A percentile compares a stretch with the other conserved stretches of the same genome.
phyloP scores from a whole-genome alignment of 2,888 invertebrate species.

The Stenurella melanura region DNA sequence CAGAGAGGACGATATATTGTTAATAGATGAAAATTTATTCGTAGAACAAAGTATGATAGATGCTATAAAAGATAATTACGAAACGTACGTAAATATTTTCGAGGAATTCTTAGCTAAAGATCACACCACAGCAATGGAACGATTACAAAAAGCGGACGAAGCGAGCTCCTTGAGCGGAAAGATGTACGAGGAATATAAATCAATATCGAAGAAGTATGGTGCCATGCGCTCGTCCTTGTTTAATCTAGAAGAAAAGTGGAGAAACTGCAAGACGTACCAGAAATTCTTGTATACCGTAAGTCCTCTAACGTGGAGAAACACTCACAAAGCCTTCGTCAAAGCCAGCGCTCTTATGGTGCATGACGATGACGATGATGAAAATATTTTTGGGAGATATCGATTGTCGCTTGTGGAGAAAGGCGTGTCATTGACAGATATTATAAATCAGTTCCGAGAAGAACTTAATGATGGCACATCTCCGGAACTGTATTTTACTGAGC shows the following conservation, averaged over 20 bases:
- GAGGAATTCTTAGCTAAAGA: constrained; percentile 79
- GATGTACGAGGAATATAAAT: constrained; percentile 73
- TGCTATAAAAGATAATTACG: constrained; percentile 73
- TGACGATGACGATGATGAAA: constrained; percentile 51
- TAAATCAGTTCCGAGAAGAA: constrained; percentile 75
- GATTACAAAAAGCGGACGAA: constrained; percentile 74
- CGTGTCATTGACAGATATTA: constrained; percentile 68
- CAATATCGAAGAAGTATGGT: constrained; percentile 71
- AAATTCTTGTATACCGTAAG: constrained; percentile 82
- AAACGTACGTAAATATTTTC: constrained; percentile 76
- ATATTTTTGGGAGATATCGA: constrained; percentile 64
- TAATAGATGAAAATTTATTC: constrained; percentile 76
- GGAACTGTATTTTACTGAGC: constrained; percentile 76
- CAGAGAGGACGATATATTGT: constrained; percentile 71
- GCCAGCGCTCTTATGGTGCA: constrained; percentile 9
- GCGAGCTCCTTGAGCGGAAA: constrained; percentile 72
- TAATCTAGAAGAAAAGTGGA: constrained; percentile 79
- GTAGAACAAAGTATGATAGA: constrained; percentile 76
- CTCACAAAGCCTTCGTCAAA: constrained; percentile 50
- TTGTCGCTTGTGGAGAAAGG: constrained; percentile 57
- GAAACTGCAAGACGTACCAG: constrained; percentile 79
- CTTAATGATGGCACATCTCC: constrained; percentile 73
- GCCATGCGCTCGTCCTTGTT: constrained; percentile 74
- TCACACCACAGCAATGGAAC: constrained; percentile 77
- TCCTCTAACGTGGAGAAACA: constrained; percentile 77